Percentiles rank a stretch among this genome's conserved stretches.
Evolutionary conservation across 2,888 invertebrate species (phyloP).

Genomic region (Rhagonycha lutea): DNA sequence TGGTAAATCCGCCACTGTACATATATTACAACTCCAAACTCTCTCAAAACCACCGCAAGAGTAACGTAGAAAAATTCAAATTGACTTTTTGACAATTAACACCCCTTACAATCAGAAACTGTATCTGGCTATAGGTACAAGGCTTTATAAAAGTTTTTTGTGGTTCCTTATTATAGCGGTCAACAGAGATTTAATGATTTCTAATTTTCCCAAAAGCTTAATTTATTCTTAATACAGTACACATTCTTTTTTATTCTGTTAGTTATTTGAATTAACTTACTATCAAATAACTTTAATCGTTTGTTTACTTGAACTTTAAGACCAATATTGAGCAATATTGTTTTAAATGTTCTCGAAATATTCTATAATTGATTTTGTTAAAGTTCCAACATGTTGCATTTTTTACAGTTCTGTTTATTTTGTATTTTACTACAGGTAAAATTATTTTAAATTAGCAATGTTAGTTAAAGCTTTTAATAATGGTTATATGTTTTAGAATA

Average conservation of each 20-base stretch:
- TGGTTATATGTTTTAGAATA: background rate
- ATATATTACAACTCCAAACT: too few species aligned
- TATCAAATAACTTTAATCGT: background rate
- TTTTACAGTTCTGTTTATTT: background rate
- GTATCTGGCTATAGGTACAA: too few species aligned
- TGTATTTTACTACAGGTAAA: background rate
- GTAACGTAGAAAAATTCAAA: too few species aligned
- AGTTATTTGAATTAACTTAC: background rate
- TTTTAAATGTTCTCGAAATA: background rate
- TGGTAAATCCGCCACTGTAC: too few species aligned
- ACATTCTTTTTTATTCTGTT: background rate
- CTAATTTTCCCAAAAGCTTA: background rate
- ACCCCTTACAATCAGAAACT: too few species aligned
- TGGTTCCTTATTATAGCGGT: too few species aligned
- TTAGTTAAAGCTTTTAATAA: background rate
- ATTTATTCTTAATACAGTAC: too few species aligned
- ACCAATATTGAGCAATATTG: background rate
- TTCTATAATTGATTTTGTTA: background rate
- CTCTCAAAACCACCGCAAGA: too few species aligned
- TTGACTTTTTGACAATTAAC: too few species aligned
- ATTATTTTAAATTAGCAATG: background rate
- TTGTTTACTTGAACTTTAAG: background rate
- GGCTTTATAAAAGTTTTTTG: too few species aligned
- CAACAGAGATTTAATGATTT: background rate
- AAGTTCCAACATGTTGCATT: background rate